Evolutionary conservation across 2,113 vertebrate genomes (phyloP).

Genomic region (Nothoprocta perdicaria): DNA sequence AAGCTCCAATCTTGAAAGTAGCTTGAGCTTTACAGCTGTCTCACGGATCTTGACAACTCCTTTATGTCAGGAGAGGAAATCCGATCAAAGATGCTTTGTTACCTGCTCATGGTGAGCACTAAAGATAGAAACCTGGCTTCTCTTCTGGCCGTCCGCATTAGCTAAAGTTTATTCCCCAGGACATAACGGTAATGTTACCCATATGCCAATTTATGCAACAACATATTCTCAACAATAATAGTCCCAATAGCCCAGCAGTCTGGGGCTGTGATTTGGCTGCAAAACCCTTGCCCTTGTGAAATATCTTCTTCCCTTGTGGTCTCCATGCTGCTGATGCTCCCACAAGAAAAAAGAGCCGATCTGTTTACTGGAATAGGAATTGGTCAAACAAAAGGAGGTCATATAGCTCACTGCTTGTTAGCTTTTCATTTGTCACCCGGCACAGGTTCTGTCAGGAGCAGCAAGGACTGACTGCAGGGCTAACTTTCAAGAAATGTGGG

Average conservation of each 20-base stretch:
- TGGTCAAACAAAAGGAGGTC: slow-evolving; percentile 26
- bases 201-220: background rate
- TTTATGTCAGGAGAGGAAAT: background rate
- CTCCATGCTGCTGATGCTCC: background rate
- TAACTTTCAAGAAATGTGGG: background rate
- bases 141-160: background rate
- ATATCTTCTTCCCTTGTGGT: background rate
- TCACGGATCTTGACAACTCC: background rate
- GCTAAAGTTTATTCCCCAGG: background rate
- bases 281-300: slow-evolving; percentile 27
- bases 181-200: fast-evolving
- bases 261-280: background rate
- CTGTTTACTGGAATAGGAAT: slow-evolving; percentile 6
- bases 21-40: background rate
- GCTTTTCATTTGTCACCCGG: slow-evolving; percentile 54
- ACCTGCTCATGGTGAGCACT: fast-evolving
- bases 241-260: too few relatives aligned
- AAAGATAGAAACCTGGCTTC: background rate
- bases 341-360: slow-evolving; percentile 36
- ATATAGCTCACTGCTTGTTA: slow-evolving; percentile 39
- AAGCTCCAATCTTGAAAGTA: background rate
- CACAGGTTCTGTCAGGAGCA: slow-evolving; percentile 52
- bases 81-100: background rate
- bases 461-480: slow-evolving; percentile 20
- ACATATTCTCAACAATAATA: too few relatives aligned